Conservation (phyloP, 2,888 invertebrate species). For the Drosophila colorata region DNA sequence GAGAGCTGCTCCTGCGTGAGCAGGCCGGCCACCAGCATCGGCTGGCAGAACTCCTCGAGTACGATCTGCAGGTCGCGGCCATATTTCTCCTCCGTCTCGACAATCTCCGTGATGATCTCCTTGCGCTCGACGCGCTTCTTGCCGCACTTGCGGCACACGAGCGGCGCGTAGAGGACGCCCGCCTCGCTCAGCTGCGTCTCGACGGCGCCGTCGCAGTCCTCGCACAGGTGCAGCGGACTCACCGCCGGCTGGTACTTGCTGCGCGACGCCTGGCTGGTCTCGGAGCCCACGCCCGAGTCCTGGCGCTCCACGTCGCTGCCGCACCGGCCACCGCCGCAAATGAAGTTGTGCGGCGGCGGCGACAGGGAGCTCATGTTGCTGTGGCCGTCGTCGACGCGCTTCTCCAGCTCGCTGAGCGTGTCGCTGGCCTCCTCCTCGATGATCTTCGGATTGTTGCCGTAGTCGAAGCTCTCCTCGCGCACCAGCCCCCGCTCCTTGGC, state of each 20-base stretch:
- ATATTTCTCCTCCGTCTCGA: conserved; percentile 98
- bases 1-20: conserved; percentile 95
- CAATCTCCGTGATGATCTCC: conserved; percentile 97
- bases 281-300: conserved; percentile 96
- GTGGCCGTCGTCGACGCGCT: conserved; percentile 90
- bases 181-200: conserved; percentile 91
- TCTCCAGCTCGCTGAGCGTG: conserved; percentile 87
- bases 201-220: conserved; percentile 94
- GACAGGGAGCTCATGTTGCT: conserved; percentile 88
- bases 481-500: conserved; percentile 92
- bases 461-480: conserved; percentile 89
- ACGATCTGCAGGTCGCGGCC: conserved; percentile 96
- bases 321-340: conserved; percentile 64
- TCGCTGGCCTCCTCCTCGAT: conserved; percentile 87
- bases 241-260: conserved; percentile 87
- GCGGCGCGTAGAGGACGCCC: conserved; percentile 90
- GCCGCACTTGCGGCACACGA: conserved; percentile 94
- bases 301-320: conserved; percentile 93
- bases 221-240: conserved; percentile 90
- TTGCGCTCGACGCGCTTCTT: conserved; percentile 95
- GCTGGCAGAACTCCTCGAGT: conserved; percentile 96
- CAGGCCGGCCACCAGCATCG: conserved; percentile 96
- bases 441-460: conserved; percentile 86
- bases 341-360: conserved; percentile 75
- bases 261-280: conserved; percentile 94